phyloP scores from a whole-genome alignment of 2,888 invertebrate species.

The Antheraea yamamai region DNA sequence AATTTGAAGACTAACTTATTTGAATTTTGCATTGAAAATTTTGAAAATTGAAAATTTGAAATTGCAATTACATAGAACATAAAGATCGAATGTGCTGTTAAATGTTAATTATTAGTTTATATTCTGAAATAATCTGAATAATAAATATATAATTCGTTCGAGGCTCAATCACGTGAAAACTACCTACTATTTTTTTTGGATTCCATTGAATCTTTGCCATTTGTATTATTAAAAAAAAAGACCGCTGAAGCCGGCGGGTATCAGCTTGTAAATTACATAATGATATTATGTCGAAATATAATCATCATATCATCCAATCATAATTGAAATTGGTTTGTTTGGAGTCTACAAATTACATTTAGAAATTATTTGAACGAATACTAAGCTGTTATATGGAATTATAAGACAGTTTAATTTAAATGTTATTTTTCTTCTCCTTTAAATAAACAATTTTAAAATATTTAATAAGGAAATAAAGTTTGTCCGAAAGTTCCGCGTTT shows the following conservation, averaged over 20 bases:
- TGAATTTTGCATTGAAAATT: background rate
- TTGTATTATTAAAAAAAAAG: no score
- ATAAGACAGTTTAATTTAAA: no score
- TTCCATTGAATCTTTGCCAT: no score
- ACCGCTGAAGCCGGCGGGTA: no score
- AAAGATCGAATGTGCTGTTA: background rate
- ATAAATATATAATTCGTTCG: no score
- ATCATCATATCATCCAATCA: background rate
- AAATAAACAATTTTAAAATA: background rate
- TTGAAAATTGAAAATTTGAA: no score
- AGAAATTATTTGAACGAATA: background rate
- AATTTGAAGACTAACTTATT: background rate
- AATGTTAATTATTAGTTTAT: background rate
- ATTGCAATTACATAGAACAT: background rate
- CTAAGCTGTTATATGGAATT: background rate
- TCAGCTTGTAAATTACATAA: background rate
- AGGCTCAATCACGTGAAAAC: no score
- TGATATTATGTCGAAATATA: background rate
- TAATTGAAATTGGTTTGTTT: background rate
- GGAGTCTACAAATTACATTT: background rate
- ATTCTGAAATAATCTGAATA: background rate
- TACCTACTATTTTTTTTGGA: no score
- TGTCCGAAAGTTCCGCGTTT: background rate
- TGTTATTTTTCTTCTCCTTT: background rate
- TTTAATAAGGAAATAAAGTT: background rate